Base-by-base conservation (phyloP, 2,113 vertebrate genomes). In the Sapajus apella region DNA sequence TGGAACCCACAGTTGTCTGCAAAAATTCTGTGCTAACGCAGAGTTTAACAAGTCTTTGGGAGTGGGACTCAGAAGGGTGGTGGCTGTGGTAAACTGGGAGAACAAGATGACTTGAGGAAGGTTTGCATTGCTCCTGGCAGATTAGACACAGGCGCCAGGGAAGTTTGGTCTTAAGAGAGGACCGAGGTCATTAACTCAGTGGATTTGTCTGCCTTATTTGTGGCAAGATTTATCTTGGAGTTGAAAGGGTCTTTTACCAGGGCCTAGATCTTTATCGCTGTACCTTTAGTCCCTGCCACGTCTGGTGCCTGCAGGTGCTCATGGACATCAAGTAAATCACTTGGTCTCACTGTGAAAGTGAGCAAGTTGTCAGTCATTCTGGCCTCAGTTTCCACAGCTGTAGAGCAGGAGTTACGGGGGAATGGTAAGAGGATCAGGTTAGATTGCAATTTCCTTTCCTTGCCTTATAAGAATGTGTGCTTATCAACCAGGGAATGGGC, bases 1-100 rank as follows among this genome's bases (percentile, higher is more conserved):
- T 94, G 50, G 91, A 93, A 77, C 64, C n/a, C n/a, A 79, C 27
- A 43, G 45, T 90, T 79, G 37, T 90, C 77, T 96, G 25, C 43
- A 90, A 16, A 94, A 90, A 70, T 52, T 84, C 21, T 90, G 27
- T 14, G 50, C 68, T 91, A 47, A 70, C 45, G 55, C 7, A 20
- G 52, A 35, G 61, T 73, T 61, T 61, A 58, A 37, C 43, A 52
- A 73, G 40, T 76, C 83, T 92, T 82, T 79, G 90, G 64, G 20
- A 55, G 20, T 80, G 91, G 90, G 58, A 87, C 73, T 94, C 52
- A 32, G 87, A 58, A 82, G 77, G 52, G 81, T 43, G 27, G 18
- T 64, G 47, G 13, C 47, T 79, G 25, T 94, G 90, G 70, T 55
- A 27, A 91, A 2, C 76, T 68, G 64, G 35, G 55, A 32, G 52